These are phyloP conservation scores for Drosophila jambulina DNA, from an alignment of 1,140 invertebrate genomes.

Conservation along the genomic window DNA sequence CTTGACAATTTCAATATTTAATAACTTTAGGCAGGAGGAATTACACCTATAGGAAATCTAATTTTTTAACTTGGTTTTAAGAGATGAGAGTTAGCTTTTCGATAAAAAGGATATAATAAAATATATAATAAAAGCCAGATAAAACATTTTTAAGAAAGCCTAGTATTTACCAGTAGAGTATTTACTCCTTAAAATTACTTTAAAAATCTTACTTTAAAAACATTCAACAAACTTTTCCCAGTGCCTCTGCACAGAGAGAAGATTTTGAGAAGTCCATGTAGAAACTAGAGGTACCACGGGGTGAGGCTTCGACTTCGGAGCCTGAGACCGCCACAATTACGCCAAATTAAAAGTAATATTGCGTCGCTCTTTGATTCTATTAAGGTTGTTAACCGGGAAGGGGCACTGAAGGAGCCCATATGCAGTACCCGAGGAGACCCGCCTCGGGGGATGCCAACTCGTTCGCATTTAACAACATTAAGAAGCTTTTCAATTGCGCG, in stretches of 20 bases:
- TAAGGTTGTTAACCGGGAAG: conserved; percentile 66
- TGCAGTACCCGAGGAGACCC: background rate
- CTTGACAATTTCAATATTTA: too few species aligned
- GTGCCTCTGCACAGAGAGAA: conserved; percentile 2
- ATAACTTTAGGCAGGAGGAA: too few species aligned
- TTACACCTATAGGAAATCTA: too few species aligned
- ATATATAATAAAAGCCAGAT: too few species aligned
- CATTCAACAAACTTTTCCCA: background rate
- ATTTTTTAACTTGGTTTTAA: too few species aligned
- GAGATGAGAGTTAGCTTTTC: too few species aligned
- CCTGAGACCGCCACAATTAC: conserved; percentile 62
- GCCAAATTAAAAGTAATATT: conserved; percentile 76
- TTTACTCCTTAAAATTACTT: too few species aligned
- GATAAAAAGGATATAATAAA: too few species aligned
- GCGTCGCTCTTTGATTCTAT: conserved; percentile 78
- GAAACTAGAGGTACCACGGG: conserved; percentile 3
- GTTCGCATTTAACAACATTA: conserved; percentile 69
- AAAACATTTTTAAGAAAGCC: too few species aligned
- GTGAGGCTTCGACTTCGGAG: background rate
- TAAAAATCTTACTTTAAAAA: background rate
- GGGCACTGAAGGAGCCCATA: background rate
- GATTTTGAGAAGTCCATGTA: background rate
- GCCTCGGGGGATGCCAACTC: conserved; percentile 46
- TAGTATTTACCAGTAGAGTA: too few species aligned
- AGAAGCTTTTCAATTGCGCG: conserved; percentile 67